Evolutionary conservation across 2,113 vertebrate genomes (phyloP), one percentile per base, ranked within the genome.

Genomic region (Rhinopomastus cyanomelas): DNA sequence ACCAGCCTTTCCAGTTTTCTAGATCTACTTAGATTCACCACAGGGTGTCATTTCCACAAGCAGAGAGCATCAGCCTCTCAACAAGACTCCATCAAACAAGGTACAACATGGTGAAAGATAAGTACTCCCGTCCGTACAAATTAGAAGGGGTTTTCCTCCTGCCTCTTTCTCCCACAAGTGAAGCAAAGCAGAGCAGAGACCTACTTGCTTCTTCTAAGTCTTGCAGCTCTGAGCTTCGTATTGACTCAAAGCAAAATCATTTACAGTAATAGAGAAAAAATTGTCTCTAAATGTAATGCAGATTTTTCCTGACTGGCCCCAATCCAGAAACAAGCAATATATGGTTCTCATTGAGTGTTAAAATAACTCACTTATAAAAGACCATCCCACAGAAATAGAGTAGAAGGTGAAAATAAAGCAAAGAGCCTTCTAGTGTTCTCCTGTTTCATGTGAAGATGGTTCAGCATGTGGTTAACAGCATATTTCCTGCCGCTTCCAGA

Each of bases 121-220:
- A 74, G 81, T 37, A 12, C 19, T 76, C 3, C 53, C 26, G 46
- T 51, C 76, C 55, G 62, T 56, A 20, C 34, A 90, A 84, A 90
- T 46, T 9, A 59, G 26, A 53, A 51, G 76, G 64, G 17, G 5
- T 85, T 91, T 78, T 74, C 61, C 69, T 68, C n/a, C 26, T 9
- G 6, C 8, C 32, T 57, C 80, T 80, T 92, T 56, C 49, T 85
- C 49, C 53, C 77, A 49, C 64, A 66, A 79, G 67, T 67, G 85
- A 89, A 94, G 25, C 62, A 88, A 66, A 79, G 67, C 67, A 87
- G 87, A 94, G 25, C 62, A 88, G 65, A 68, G 44, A 18, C 39
- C 26, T 49, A 26, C n/a, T 81, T 72, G 39, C 89, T 94, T 94
- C 88, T 86, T 5, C 4, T 69, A 94, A 76, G 77, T 68, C 65